A percentile compares a stretch with the other conserved stretches of the same genome.
Evolutionary conservation across 2,113 vertebrate species (phyloP).

Genomic region (Oophaga pumilio): DNA sequence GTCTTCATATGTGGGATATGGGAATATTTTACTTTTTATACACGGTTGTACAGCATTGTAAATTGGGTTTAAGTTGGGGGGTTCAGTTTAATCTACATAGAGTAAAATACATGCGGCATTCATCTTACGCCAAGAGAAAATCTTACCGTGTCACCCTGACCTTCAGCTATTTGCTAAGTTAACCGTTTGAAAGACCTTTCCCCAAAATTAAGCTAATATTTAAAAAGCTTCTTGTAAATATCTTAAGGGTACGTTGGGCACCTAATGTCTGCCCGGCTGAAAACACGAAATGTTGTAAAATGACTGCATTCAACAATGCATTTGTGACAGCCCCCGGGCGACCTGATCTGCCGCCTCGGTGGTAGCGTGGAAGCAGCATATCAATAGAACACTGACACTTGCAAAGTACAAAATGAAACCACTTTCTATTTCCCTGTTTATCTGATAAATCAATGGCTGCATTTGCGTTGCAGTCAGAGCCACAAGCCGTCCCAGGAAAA

Average conservation of each 20-base stretch:
- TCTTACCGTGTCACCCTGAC: conserved; percentile 3
- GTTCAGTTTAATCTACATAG: not conserved
- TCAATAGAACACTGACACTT: not conserved
- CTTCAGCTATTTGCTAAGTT: not conserved
- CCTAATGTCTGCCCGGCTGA: not conserved
- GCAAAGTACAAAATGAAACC: not conserved
- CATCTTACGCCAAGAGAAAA: conserved; percentile 1
- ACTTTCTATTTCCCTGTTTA: conserved; percentile 16
- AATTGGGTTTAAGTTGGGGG: not conserved
- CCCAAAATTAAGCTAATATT: conserved; percentile 29
- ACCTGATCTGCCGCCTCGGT: not conserved
- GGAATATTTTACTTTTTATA: conserved; percentile 21
- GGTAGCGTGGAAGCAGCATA: not conserved
- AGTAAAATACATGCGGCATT: not conserved
- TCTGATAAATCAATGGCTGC: not conserved
- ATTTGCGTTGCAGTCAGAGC: conserved; percentile 2
- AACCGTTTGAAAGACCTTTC: not conserved
- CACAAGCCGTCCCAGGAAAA: not conserved
- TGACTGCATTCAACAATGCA: conserved; percentile 26
- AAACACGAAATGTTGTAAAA: conserved; percentile 18
- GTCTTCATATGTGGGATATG: not conserved
- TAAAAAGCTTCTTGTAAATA: conserved; percentile 32
- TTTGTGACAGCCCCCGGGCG: not conserved
- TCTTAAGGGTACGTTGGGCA: not conserved
- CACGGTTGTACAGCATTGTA: not conserved